phyloP scores from a whole-genome alignment of 2,113 vertebrate species.

The Ameiurus melas region DNA sequence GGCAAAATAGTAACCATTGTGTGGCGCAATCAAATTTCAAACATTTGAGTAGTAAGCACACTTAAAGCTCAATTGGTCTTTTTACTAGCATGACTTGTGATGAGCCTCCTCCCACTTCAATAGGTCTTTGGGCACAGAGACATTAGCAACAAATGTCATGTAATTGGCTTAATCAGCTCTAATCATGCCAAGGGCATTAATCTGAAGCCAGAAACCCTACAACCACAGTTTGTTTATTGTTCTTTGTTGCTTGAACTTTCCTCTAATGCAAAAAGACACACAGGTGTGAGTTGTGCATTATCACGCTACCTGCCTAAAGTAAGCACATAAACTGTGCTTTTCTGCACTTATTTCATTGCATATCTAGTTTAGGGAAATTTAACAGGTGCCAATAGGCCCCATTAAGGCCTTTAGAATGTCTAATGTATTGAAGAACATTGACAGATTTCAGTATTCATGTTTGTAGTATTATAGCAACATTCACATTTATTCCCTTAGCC shows the following conservation, averaged over 20 bases:
- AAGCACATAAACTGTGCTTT: conserved; percentile 45
- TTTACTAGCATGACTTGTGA: conserved; percentile 14
- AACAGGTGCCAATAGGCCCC: neutral
- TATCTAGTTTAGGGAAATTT: neutral
- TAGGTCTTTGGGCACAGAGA: conserved; percentile 11
- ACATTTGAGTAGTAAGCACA: neutral
- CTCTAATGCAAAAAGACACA: conserved; percentile 29
- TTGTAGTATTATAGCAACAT: conserved; percentile 17
- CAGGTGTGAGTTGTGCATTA: conserved; percentile 55
- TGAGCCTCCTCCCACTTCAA: conserved; percentile 32
- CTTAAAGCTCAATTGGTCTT: neutral
- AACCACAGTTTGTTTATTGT: conserved; percentile 64
- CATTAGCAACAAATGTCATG: conserved; percentile 47
- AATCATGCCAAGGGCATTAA: conserved; percentile 52
- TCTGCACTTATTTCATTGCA: neutral
- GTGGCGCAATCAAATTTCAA: neutral
- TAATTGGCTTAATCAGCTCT: conserved; percentile 57
- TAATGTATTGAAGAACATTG: neutral
- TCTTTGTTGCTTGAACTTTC: conserved; percentile 47
- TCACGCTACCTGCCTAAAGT: conserved; percentile 33
- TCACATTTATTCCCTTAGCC: conserved; percentile 24
- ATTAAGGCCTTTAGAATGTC: neutral
- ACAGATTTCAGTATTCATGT: conserved; percentile 4
- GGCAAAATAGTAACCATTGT: neutral
- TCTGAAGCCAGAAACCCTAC: conserved; percentile 44